Base-by-base conservation (phyloP, 2,113 vertebrate genomes). In the Caloenas nicobarica region DNA sequence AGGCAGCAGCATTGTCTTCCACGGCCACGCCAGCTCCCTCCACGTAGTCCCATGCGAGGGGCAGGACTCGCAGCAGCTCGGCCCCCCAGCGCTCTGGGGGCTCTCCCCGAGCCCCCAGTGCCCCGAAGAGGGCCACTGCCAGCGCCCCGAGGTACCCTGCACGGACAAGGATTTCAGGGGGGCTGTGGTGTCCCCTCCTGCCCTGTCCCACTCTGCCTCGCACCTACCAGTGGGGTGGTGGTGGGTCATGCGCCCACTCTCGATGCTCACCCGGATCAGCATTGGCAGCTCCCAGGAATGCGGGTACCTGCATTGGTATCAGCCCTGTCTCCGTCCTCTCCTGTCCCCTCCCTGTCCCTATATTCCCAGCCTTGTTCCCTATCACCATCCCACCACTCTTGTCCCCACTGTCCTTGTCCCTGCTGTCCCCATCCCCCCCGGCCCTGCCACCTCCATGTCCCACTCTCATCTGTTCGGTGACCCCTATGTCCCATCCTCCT, bases 191-290 rank as follows among this genome's bases (percentile, higher is more conserved):
- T 29, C n/a, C 26, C 61, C n/a, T 9, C n/a, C 19, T 28, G 7
- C 29, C 71, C 29, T 9, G 26, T 31, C 42, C 31, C 68, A 13
- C 23, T 11, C 16, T 9, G 11, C 21, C 25, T 13, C 25, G 34
- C 57, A 76, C 87, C 51, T 48, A 73, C 98, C 98, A 0, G 98
- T 99, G 46, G 98, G 98, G 95, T 99, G 98, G 89, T 98, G 98
- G 50, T 99, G 98, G 44, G 98, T 98, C 98, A 98, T 98, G 87
- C 98, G 97, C 64, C 98, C 98, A 0, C 98, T 98, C 95, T 99
- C 98, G 50, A 98, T 94, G 28, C 98, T 98, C 91, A 98, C 98
- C 0, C 88, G 95, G 83, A 99, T 98, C 91, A 98, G 81, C 0
- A 97, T 97, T 12, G 97, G 81, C 69, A 98, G 95, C 95, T 99